These are phyloP conservation scores for Mesochorus sp. DNA, from an alignment of 2,888 invertebrate genomes.

Conservation along the genomic window DNA sequence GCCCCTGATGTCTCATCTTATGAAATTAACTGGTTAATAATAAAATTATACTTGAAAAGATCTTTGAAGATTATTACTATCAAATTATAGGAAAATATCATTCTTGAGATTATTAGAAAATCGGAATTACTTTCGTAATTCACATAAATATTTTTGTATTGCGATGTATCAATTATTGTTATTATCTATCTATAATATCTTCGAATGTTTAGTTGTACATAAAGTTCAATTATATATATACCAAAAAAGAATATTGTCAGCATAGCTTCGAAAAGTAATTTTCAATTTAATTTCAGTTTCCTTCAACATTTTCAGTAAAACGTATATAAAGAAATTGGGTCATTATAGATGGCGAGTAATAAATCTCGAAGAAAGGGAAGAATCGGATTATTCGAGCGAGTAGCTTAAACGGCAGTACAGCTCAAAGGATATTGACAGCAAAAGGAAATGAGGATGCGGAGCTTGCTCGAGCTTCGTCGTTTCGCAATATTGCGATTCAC, in stretches of 20 bases:
- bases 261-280: too few species aligned
- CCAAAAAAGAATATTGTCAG: too few species aligned
- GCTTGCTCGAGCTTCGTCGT: conserved; percentile 29
- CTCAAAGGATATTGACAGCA: conserved; percentile 35
- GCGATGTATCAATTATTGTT: too few species aligned
- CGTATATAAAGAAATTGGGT: not conserved
- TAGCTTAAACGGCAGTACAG: not conserved
- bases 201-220: too few species aligned
- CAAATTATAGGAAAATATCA: too few species aligned
- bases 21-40: not conserved
- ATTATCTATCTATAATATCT: too few species aligned
- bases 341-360: not conserved
- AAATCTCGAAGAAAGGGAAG: not conserved
- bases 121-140: too few species aligned
- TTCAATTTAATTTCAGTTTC: not conserved
- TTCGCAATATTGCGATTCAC: conserved; percentile 16
- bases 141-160: too few species aligned
- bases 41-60: not conserved
- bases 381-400: not conserved
- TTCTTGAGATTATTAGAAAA: too few species aligned
- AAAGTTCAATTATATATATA: too few species aligned
- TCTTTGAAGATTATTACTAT: too few species aligned
- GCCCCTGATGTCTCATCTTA: not conserved
- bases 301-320: not conserved
- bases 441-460: conserved; percentile 9